Evolutionary conservation across 2,113 vertebrate genomes (phyloP), one percentile per base, ranked within the genome.

Genomic region (Columba janthina): DNA sequence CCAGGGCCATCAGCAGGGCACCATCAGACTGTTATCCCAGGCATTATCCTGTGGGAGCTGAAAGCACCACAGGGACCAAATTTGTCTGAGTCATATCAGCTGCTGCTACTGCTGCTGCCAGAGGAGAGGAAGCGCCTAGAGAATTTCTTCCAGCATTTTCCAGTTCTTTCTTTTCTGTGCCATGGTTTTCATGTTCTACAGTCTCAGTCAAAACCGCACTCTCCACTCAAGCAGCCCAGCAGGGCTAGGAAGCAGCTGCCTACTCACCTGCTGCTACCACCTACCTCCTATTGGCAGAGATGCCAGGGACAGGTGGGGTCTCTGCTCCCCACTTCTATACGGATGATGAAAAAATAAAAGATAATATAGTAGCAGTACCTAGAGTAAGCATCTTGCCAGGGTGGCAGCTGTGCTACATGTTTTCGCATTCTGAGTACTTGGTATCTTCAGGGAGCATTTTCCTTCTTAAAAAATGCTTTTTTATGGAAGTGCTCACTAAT

Each of bases 241-340:
- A 17, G 74, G 46, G 44, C 53, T 60, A 48, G 19, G 36, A 14
- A 66, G 54, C 7, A 60, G 65, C 80, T 93, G 76, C 42, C 71
- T 86, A 25, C 50, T 72, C 91, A 85, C 86, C 95, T 90, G 91
- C 90, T 84, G 46, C 76, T 21, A 11, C 48, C 94, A 80, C 83
- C 76, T 11, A 48, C 79, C 66, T 56, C 0, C 0, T 64, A 50
- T 86, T 93, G 86, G 76, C 83, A 84, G 22, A 67, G 76, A 8
- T 51, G 57, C 18, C 7, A 51, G 56, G 67, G 46, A 90, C 75
- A 86, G 72, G 79, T 69, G 83, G 83, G 56, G 18, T 81, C 60
- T 65, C 51, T 32, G 31, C 60, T 86, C 83, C 67, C 38, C 64
- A 48, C 20, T n/a, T 67, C 69, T 89, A 42, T 9, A 38, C 38